phyloP scores from a whole-genome alignment of 2,797 vertebrate genomes.

The Pseudochaenichthys georgianus region DNA sequence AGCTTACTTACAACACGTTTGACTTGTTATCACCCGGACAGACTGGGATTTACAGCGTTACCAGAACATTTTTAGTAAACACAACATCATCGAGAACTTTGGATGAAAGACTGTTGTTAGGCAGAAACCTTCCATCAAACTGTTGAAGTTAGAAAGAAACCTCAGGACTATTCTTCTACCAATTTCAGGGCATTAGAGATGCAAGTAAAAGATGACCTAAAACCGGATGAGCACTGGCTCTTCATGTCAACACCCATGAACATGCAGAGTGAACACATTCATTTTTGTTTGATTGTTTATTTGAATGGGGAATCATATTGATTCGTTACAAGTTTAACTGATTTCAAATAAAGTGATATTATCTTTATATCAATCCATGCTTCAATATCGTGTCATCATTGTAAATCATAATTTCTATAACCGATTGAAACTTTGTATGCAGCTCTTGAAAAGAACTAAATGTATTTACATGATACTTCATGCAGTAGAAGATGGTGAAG shows the following conservation, averaged over 20 bases:
- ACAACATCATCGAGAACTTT: constrained; percentile 11
- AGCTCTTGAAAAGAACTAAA: background rate
- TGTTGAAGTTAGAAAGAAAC: constrained; percentile 16
- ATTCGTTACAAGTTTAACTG: constrained; percentile 25
- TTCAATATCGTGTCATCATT: background rate
- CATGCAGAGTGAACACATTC: background rate
- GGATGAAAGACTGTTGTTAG: constrained; percentile 8
- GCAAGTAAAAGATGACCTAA: background rate
- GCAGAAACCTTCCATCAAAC: constrained; percentile 26
- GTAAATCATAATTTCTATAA: background rate
- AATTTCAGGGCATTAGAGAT: constrained; percentile 21
- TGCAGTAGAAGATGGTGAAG: no score
- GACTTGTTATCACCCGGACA: background rate
- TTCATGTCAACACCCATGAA: background rate
- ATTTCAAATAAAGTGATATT: constrained; percentile 62
- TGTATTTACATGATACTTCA: background rate
- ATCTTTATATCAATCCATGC: background rate
- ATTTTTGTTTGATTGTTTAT: constrained; percentile 19
- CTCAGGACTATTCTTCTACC: constrained; percentile 25
- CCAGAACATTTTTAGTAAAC: constrained; percentile 12
- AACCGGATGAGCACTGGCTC: background rate
- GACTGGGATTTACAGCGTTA: constrained; percentile 3
- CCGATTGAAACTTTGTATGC: background rate
- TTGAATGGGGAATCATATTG: constrained; percentile 53
- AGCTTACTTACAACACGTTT: background rate